Percentiles rank a stretch among this genome's conserved stretches.
Evolutionary conservation across 2,888 invertebrate genomes (phyloP).

Genomic region (Mythimna vitellina): DNA sequence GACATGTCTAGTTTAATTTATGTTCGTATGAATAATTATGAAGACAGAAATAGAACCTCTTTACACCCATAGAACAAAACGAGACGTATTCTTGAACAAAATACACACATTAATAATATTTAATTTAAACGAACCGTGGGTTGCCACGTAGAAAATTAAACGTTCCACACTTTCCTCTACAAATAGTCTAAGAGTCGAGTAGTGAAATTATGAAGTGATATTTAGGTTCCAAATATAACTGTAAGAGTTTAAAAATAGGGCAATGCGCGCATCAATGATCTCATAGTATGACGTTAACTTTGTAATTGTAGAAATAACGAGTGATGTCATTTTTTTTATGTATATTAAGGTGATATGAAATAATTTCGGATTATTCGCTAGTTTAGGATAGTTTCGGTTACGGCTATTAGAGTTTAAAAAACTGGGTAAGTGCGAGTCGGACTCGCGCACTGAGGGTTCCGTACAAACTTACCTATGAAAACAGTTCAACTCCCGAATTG

Average conservation of each 20-base stretch:
- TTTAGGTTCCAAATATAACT: slow-evolving; percentile 34
- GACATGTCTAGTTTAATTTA: neutral
- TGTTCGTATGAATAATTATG: neutral
- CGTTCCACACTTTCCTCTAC: slow-evolving; percentile 32
- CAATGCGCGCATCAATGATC: slow-evolving; percentile 38
- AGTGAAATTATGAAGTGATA: slow-evolving; percentile 25
- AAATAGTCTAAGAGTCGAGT: slow-evolving; percentile 28
- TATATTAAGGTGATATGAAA: too few species aligned
- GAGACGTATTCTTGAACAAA: slow-evolving; percentile 13
- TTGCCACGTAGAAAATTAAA: slow-evolving; percentile 23
- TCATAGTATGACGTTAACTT: neutral
- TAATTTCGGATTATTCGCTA: too few species aligned
- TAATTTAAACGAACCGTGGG: slow-evolving; percentile 6
- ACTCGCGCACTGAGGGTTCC: too few species aligned
- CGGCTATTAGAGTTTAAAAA: too few species aligned
- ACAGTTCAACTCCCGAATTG: too few species aligned
- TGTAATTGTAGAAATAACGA: too few species aligned
- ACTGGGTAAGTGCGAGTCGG: too few species aligned
- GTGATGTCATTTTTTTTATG: too few species aligned
- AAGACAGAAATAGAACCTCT: slow-evolving; percentile 6
- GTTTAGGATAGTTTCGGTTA: too few species aligned
- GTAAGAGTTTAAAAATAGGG: slow-evolving; percentile 33
- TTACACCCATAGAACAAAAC: slow-evolving; percentile 19
- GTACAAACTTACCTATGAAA: too few species aligned
- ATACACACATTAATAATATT: slow-evolving; percentile 18